A percentile compares a stretch with the other conserved stretches of the same genome.
These are phyloP conservation scores for Plusia festucae DNA, from an alignment of 2,888 invertebrate species.

Conservation along the genomic window DNA sequence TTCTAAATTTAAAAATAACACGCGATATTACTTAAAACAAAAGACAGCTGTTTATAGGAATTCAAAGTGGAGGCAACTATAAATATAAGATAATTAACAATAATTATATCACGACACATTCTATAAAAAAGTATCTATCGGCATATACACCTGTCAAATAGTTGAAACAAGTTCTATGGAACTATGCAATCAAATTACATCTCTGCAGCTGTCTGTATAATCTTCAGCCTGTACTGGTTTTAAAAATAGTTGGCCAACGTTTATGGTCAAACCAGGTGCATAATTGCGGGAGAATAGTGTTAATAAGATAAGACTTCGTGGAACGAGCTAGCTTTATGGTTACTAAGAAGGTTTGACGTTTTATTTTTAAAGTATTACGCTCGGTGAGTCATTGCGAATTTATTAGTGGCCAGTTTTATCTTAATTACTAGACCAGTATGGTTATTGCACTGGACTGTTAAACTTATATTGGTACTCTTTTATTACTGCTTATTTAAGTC, in stretches of 20 bases:
- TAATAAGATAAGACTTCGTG: conserved; percentile 51
- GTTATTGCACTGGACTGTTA: not conserved
- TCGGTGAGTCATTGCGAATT: conserved; percentile 32
- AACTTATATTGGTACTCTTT: conserved; percentile 3
- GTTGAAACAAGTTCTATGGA: conserved; percentile 41
- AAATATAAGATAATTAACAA: conserved; percentile 37
- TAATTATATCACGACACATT: conserved; percentile 21
- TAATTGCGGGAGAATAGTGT: conserved; percentile 46
- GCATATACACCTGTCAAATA: conserved; percentile 51
- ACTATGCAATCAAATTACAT: conserved; percentile 60
- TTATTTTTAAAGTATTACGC: conserved; percentile 19
- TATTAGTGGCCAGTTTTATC: conserved; percentile 7
- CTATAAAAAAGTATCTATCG: conserved; percentile 32
- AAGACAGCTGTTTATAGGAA: conserved; percentile 19
- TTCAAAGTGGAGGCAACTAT: conserved; percentile 13
- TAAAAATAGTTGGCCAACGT: conserved; percentile 44
- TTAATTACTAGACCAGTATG: not conserved
- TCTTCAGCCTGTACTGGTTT: conserved; percentile 50
- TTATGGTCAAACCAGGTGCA: conserved; percentile 37
- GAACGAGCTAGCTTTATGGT: conserved; percentile 27
- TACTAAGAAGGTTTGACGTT: conserved; percentile 26
- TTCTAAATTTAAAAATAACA: conserved; percentile 2
- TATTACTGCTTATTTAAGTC: not conserved
- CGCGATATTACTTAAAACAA: not conserved
- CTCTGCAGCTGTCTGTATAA: conserved; percentile 42